Evolutionary conservation across 2,797 vertebrate genomes (phyloP).

Genomic region (Setipinna tenuifilis): DNA sequence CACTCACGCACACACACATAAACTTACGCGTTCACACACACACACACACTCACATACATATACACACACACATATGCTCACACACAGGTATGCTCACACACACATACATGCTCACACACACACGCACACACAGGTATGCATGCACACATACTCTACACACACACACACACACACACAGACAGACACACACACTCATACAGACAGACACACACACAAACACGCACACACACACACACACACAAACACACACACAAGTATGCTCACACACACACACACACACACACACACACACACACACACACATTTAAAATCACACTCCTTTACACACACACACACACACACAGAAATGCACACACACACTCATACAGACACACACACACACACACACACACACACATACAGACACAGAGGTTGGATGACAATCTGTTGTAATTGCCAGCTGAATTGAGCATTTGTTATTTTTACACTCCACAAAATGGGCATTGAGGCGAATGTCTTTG

Average conservation of each 20-base stretch:
- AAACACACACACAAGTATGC: background rate
- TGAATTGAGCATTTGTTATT: background rate
- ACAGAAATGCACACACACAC: background rate
- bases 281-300: conserved; percentile 9
- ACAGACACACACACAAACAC: background rate
- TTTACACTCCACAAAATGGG: background rate
- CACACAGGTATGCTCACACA: background rate
- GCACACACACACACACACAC: background rate
- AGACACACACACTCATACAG: background rate
- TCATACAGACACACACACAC: background rate
- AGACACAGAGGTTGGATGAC: background rate
- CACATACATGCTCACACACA: background rate
- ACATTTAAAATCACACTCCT: too few species aligned
- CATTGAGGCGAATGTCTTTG: background rate
- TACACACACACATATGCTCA: background rate
- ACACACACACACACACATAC: background rate
- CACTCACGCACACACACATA: background rate
- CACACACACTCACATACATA: background rate
- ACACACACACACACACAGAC: background rate
- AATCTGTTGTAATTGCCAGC: background rate
- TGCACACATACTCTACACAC: background rate
- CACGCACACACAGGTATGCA: background rate
- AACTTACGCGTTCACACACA: background rate
- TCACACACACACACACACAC: background rate
- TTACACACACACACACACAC: background rate